Base-by-base conservation (phyloP, 2,797 vertebrate genomes). In the Oreochromis grahami region DNA sequence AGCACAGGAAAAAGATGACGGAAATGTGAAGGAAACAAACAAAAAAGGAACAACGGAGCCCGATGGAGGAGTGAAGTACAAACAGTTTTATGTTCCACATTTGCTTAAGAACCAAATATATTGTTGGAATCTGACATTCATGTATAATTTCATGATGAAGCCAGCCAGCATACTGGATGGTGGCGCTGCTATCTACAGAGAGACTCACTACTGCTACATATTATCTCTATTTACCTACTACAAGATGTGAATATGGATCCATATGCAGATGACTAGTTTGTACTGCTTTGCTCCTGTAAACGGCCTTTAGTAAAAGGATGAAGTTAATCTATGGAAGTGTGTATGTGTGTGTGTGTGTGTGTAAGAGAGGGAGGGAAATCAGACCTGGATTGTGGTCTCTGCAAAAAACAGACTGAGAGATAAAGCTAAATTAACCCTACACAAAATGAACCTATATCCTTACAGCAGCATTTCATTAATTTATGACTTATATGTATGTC, bases 81-180 rank as follows among this genome's bases (percentile, higher is more conserved):
- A 85, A 82, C 43, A 21, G 53, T 50, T 83, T 89, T 63, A 76
- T 53, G 82, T 91, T 81, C 80, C 78, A 80, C 63, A 38, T 84
- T 84, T 86, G 76, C 87, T 88, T 68, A 70, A 51, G 90, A 93
- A 89, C 91, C 87, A 94, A 94, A 92, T 85, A 68, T 76, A 50
- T 85, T 68, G 87, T 86, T 85, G 90, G 83, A 90, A 89, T 86
- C 70, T 56, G 81, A 90, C 83, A 4, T 81, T 81, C n/a, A 68
- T 88, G 78, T 86, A 78, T 65, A 78, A 76, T 84, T 89, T 85
- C n/a, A 84, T 38, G 17, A 78, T 43, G 84, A 85, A 89, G 78
- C 87, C 83, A 81, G 82, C 72, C 84, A 78, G 78, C 53, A 86
- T 21, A 79, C 91, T 86, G 84, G 81, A 78, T 26, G 68, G 79